These are phyloP conservation scores for Hypomecis punctinalis DNA, from an alignment of 2,888 invertebrate species.

Conservation along the genomic window DNA sequence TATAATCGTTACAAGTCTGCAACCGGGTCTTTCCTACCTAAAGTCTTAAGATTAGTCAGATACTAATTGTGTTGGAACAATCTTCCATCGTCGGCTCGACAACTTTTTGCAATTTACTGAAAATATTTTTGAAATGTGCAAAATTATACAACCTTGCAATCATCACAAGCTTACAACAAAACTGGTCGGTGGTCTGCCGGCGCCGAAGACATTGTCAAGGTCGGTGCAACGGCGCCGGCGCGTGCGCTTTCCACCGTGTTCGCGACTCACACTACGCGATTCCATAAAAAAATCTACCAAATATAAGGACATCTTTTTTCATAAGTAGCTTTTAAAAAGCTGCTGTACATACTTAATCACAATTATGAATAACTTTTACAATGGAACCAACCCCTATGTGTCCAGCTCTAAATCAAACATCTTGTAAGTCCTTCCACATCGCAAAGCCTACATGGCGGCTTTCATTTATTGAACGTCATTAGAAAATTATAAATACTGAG, in stretches of 20 bases:
- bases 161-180: slow-evolving; percentile 11
- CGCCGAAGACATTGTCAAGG: slow-evolving; percentile 78
- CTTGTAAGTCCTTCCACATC: too few species aligned
- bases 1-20: too few species aligned
- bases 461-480: neutral
- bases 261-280: slow-evolving; percentile 57
- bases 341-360: too few species aligned
- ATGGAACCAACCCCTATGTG: too few species aligned
- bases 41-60: neutral
- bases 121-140: neutral
- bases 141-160: slow-evolving; percentile 13
- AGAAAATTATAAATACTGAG: neutral
- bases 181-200: slow-evolving; percentile 46
- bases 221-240: slow-evolving; percentile 61
- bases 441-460: neutral
- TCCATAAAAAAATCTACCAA: slow-evolving; percentile 27
- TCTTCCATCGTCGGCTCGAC: too few species aligned
- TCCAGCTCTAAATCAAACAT: too few species aligned
- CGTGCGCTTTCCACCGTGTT: slow-evolving; percentile 44
- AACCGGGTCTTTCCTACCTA: too few species aligned
- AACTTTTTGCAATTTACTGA: too few species aligned
- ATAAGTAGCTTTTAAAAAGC: too few species aligned
- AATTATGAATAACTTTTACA: too few species aligned
- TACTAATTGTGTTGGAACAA: too few species aligned
- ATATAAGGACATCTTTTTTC: too few species aligned